phyloP scores from a whole-genome alignment of 53 echinoderm and acorn worm genomes.

The Mesocentrotus franciscanus region DNA sequence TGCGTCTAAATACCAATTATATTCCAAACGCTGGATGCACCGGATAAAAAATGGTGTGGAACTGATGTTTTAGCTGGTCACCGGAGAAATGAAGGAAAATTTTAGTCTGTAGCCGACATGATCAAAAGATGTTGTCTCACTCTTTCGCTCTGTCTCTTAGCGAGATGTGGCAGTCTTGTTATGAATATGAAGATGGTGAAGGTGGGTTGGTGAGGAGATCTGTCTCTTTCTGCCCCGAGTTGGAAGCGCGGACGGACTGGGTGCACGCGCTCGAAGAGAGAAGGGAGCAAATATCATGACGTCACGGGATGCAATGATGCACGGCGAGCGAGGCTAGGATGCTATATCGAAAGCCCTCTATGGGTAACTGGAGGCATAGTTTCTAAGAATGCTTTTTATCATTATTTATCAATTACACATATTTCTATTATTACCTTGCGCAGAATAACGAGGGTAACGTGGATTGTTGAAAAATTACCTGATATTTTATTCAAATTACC shows the following conservation, averaged over 20 bases:
- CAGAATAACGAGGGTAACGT: too few species aligned
- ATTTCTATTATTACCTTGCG: too few species aligned
- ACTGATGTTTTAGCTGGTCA: background rate
- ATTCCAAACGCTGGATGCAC: constrained; percentile 17
- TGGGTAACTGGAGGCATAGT: background rate
- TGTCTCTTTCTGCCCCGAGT: constrained; percentile 19
- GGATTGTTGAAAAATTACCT: too few species aligned
- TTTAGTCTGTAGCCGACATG: background rate
- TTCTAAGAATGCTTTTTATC: too few species aligned
- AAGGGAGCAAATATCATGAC: background rate
- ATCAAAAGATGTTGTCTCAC: background rate
- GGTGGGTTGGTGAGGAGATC: background rate
- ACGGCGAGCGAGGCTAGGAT: background rate
- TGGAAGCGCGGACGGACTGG: constrained; percentile 33
- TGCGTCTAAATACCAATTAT: constrained; percentile 46
- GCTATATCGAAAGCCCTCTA: background rate
- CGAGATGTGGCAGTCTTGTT: background rate
- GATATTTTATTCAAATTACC: too few species aligned
- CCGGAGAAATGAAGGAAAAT: background rate
- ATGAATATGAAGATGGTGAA: background rate
- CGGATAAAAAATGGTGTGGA: background rate
- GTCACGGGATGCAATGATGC: background rate
- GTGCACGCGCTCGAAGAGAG: background rate
- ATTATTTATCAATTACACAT: too few species aligned
- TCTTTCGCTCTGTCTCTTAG: background rate